A percentile compares a stretch with the other conserved stretches of the same genome.
These are phyloP conservation scores for Mythimna lalbum DNA, from an alignment of 2,888 invertebrate species.

Conservation along the genomic window DNA sequence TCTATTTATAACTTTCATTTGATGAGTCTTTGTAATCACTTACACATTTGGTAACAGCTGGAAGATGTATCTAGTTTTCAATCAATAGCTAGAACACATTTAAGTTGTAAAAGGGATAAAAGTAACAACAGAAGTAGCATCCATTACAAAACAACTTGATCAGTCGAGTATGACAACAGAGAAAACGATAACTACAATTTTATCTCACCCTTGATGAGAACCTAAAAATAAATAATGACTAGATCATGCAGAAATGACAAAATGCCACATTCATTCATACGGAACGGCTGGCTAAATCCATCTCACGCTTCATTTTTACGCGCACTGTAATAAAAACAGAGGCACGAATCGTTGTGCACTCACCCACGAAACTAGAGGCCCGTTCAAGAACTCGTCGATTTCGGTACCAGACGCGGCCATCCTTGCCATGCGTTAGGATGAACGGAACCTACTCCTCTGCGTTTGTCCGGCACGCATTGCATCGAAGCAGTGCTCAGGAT, in stretches of 20 bases:
- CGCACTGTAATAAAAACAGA: constrained; percentile 76
- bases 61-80: constrained; percentile 1
- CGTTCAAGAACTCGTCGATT: constrained; percentile 95
- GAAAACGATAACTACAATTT: constrained; percentile 29
- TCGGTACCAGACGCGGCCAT: constrained; percentile 93
- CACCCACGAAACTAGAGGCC: constrained; percentile 97
- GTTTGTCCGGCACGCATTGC: constrained; percentile 80
- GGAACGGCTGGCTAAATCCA: constrained; percentile 77
- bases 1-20: constrained; percentile 34
- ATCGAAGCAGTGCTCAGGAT: constrained; percentile 74
- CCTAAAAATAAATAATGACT: constrained; percentile 44
- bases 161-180: constrained; percentile 65
- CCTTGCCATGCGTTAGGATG: constrained; percentile 84
- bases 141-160: constrained; percentile 61
- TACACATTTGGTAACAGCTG: constrained; percentile 54
- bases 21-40: constrained; percentile 27
- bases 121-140: constrained; percentile 34
- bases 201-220: constrained; percentile 14
- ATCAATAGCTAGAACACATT: neutral
- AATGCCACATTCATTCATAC: constrained; percentile 72
- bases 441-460: constrained; percentile 78
- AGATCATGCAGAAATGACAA: constrained; percentile 30
- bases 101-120: constrained; percentile 3
- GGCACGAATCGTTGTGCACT: constrained; percentile 88
- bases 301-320: constrained; percentile 80